Base-by-base conservation (phyloP, 2,888 invertebrate species). In the Marasmarcha lunaedactyla region DNA sequence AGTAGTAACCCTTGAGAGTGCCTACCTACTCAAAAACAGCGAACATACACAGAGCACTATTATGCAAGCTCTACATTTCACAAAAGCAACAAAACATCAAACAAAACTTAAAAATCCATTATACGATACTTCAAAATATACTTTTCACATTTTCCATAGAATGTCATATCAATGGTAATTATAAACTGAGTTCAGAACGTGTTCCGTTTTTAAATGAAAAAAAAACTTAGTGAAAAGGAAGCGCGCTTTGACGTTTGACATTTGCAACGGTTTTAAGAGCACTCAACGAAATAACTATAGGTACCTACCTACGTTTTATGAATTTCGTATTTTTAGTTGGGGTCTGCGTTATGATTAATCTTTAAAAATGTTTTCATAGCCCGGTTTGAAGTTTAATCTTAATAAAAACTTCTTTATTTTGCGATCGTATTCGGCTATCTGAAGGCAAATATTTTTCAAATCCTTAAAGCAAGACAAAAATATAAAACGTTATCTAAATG, bases 211-310 rank as follows among this genome's bases (percentile, higher is more conserved):
- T 60, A 63, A 60, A 54, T 55, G 63, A 62, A 71, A 64, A 54
- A 55, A 64, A 62, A 71, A 64, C 58, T 60, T 63, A 66, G 63
- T 78, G 70, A 78, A 79, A 72, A 74, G 77, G 78, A 79, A 73
- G 76, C 74, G 68, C 54, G 58, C 77, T 79, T 79, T 78, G 77
- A 74, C 62, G 64, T 63, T 59, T 62, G 57, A 60, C 58, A 69
- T 55, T 66, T 63, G 37, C 42, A 20, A 20, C 20, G 20, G 20
- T 20, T 20, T 20, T 20, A 20, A 78, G 71, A 43, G 66, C 59
- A 46, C 73, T 72, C 48, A 9, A 47, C 44, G 54, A 53, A 58
- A 60, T 60, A 55, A 59, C 61, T 30, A 62, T 59, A 59, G 63
- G 67, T 66, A 67, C 66, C 20, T 20, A 20, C 20, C 20, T 20